Base-by-base conservation (phyloP, 1,140 invertebrate genomes). In the Brachionus koreanus region DNA sequence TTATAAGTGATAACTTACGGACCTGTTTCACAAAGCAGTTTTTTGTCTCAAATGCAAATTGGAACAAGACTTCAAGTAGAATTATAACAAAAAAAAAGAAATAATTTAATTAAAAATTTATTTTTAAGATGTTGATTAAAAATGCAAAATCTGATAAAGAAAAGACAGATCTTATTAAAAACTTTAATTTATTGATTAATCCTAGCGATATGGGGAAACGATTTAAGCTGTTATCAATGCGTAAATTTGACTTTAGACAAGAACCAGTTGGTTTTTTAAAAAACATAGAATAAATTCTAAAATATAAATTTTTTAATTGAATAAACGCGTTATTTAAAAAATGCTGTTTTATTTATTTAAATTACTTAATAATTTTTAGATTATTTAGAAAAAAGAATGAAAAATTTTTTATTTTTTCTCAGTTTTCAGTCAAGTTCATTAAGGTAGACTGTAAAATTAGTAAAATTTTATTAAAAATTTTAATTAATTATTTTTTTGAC, bases 21-120 rank as follows among this genome's bases (percentile, higher is more conserved):
- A 16, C 79, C 79, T 3, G 42, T 82, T 7, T 10, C 37, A 19
- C 79, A 82, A 82, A 16, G 29, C 5, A 52, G 23, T 29, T 82
- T 82, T 82, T 37, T 82, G 5, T 67, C 57, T 7, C 57, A 82
- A 37, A 65, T 82, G 79, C 57, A 65, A 16, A 82, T 82, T 16
- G 79, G 57, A 23, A 82, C 39, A 19, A 35, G 79, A 49, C 57
- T 65, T 9, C 13, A 46, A 49, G 77, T 81, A 81, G 42, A 23
- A 5, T 61, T 63, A n/a, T n/a, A n/a, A n/a, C n/a, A n/a, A 1
- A 9, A 12, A 43, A 77, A 35, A n/a, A 25, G 13, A 33, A 1
- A 29, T n/a, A 52, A 57, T 33, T 13, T 57, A 3, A 33, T 9
- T 9, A 9, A 77, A 25, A 52, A 16, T 10, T 63, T 2, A 6